Base-by-base conservation (phyloP, 2,113 vertebrate genomes). In the Mesitornis unicolor region DNA sequence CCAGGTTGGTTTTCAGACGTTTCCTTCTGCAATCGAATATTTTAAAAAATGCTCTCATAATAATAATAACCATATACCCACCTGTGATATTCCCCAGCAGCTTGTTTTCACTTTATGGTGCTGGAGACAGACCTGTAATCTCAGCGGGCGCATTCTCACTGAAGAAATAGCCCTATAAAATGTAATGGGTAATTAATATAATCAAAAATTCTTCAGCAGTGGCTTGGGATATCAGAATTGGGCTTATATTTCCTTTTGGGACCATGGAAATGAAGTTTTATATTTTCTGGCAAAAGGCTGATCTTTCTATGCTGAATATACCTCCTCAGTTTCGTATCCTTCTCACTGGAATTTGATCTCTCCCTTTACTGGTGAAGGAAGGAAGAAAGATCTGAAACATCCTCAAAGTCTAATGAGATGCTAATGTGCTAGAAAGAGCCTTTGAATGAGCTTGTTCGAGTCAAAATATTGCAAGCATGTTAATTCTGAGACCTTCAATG, bases 131-230 rank as follows among this genome's bases (percentile, higher is more conserved):
- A 83, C 13, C 81, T 68, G 51, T 73, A 83, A 79, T 87, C 82
- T 93, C 92, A 87, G 82, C 0, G 26, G 50, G 42, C 70, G 35
- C 42, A 63, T 95, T 95, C 73, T 54, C 43, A 67, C 56, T 69
- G 69, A 85, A 95, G 69, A 93, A 95, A 97, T 89, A 75, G 74
- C n/a, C 53, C 87, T 63, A 90, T 96, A 93, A 96, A 96, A 93
- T 24, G 45, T 85, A 96, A 91, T 93, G 75, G 70, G 82, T 79
- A 95, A 94, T 94, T 90, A 96, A 94, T 93, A 91, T 57, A 36
- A 48, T 90, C 40, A 85, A 87, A 93, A 91, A 71, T 2, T 71
- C 45, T n/a, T 65, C 70, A 68, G n/a, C 87, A 84, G 86, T 91
- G 64, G 64, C 63, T 94, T 59, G 50, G 36, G 67, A 89, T 74